Conservation (phyloP, 2,888 invertebrate species). For the Callyntrura guangdongensis region DNA sequence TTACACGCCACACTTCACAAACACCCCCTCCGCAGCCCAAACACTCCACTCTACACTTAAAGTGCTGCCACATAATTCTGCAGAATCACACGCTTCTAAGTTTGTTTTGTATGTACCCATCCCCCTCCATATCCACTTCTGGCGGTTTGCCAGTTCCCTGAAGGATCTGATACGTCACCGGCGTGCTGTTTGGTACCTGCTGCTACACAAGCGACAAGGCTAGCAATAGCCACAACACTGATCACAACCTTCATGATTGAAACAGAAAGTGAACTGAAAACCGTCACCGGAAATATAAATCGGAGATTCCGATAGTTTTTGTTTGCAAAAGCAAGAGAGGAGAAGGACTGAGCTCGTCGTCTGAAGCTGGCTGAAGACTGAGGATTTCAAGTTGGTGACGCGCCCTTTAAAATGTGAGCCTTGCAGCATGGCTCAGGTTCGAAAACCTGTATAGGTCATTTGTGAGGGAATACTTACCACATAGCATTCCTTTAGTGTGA, state of each 20-base stretch:
- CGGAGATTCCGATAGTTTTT: conserved; percentile 59
- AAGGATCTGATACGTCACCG: conserved; percentile 71
- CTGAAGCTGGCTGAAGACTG: conserved; percentile 76
- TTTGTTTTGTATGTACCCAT: conserved; percentile 61
- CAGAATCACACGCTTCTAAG: not conserved
- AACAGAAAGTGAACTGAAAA: conserved; percentile 43
- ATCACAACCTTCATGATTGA: conserved; percentile 77
- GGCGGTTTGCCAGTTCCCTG: conserved; percentile 74
- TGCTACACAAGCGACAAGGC: conserved; percentile 73
- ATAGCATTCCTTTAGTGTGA: conserved; percentile 4
- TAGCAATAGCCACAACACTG: conserved; percentile 76
- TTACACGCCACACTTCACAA: not conserved
- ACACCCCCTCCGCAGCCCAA: not conserved
- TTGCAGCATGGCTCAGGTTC: conserved; percentile 68
- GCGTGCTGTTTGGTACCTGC: conserved; percentile 79
- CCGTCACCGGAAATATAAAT: conserved; percentile 58
- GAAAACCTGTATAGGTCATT: conserved; percentile 78
- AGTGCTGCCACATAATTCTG: not conserved
- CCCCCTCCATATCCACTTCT: conserved; percentile 72
- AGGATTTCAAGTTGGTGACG: conserved; percentile 59
- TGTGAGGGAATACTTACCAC: not conserved
- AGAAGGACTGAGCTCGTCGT: conserved; percentile 69
- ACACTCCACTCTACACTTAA: not conserved
- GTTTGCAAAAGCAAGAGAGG: conserved; percentile 71
- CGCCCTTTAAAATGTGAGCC: conserved; percentile 76